Conservation (phyloP, 2,888 invertebrate species). For the Xanthorhoe designata region DNA sequence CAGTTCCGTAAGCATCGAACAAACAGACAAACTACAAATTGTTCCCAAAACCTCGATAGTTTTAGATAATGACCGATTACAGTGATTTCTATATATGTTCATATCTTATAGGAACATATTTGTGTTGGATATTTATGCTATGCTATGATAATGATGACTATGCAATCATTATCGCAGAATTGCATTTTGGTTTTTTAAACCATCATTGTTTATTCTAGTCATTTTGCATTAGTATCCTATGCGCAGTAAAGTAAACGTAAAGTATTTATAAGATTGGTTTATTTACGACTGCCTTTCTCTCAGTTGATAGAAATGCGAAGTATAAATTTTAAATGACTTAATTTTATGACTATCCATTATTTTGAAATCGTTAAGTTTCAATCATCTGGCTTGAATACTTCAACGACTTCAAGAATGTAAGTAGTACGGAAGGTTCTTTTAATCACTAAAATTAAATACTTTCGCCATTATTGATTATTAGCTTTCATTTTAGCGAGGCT, state of each 20-base stretch:
- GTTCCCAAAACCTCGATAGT: too few species aligned
- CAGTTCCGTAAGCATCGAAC: too few species aligned
- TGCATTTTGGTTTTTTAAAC: too few species aligned
- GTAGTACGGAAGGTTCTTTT: neutral
- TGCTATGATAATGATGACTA: too few species aligned
- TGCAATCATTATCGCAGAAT: too few species aligned
- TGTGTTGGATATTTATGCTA: too few species aligned
- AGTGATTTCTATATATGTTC: too few species aligned
- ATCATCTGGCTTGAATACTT: neutral
- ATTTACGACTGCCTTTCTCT: constrained; percentile 51
- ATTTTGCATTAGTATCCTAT: neutral
- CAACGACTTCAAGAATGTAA: neutral
- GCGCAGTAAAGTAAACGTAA: neutral
- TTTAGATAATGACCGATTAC: too few species aligned
- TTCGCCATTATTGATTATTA: too few species aligned
- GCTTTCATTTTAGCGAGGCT: too few species aligned
- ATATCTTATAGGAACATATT: too few species aligned
- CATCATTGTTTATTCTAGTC: neutral
- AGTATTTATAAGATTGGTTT: constrained; percentile 29
- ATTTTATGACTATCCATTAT: constrained; percentile 2
- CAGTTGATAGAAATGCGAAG: constrained; percentile 45
- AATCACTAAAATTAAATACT: neutral
- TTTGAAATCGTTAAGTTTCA: neutral
- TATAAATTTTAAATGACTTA: neutral
- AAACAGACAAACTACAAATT: too few species aligned